These are phyloP conservation scores for Iselma pallidipennis DNA, from an alignment of 2,888 invertebrate species.

Conservation along the genomic window DNA sequence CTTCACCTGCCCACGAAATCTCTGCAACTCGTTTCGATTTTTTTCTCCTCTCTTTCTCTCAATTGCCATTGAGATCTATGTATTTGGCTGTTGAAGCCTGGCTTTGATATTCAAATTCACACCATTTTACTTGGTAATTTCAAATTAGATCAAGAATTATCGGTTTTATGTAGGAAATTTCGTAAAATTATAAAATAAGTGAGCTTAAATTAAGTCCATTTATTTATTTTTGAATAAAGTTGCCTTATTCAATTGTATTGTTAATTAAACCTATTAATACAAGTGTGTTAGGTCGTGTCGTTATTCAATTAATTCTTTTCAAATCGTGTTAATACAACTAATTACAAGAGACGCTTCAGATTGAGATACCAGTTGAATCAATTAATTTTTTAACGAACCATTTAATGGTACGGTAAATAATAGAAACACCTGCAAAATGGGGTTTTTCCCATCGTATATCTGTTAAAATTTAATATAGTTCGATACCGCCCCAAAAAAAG, in stretches of 20 bases:
- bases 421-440: neutral
- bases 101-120: neutral
- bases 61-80: too few species aligned
- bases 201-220: too few species aligned
- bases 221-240: too few species aligned
- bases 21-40: slow-evolving; percentile 17
- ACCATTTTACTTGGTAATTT: too few species aligned
- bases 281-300: too few species aligned
- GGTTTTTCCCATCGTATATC: neutral
- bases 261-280: too few species aligned
- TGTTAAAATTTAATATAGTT: neutral
- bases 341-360: neutral
- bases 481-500: neutral
- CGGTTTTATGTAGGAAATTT: too few species aligned
- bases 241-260: too few species aligned
- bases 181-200: too few species aligned
- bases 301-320: neutral
- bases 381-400: neutral
- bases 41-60: too few species aligned
- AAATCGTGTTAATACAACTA: neutral
- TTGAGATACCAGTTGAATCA: neutral
- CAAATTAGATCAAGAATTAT: too few species aligned
- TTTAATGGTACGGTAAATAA: neutral
- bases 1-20: slow-evolving; percentile 32
- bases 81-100: too few species aligned